phyloP scores from a whole-genome alignment of 2,888 invertebrate species.

The Cyclophora punctaria region DNA sequence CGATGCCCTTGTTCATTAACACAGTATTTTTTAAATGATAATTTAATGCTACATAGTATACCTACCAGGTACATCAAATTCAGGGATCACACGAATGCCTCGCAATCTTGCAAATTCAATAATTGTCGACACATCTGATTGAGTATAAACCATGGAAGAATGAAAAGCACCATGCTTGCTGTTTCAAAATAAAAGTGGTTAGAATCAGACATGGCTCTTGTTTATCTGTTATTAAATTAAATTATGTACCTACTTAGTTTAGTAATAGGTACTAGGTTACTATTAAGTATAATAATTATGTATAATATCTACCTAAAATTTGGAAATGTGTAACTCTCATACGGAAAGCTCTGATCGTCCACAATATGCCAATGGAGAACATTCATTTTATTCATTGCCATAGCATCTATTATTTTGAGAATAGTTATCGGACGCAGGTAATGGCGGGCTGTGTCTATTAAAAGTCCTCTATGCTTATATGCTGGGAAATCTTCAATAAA shows the following conservation, averaged over 20 bases:
- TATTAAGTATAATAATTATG: constrained; percentile 29
- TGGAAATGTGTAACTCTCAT: constrained; percentile 84
- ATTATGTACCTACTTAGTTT: no score
- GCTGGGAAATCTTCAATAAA: constrained; percentile 84
- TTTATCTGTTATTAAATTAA: no score
- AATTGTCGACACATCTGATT: constrained; percentile 76
- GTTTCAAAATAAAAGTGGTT: neutral
- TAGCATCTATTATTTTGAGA: constrained; percentile 81
- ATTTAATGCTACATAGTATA: neutral
- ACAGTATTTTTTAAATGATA: no score
- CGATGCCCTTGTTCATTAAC: no score
- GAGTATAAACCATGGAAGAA: constrained; percentile 76
- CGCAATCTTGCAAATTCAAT: constrained; percentile 84
- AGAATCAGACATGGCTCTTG: no score
- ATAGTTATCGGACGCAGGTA: constrained; percentile 82
- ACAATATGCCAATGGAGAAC: constrained; percentile 97
- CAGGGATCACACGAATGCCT: constrained; percentile 90
- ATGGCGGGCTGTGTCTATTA: constrained; percentile 92
- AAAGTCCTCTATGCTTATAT: constrained; percentile 86
- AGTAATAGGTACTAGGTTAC: no score
- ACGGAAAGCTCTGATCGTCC: constrained; percentile 95
- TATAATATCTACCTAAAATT: constrained; percentile 81
- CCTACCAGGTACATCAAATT: constrained; percentile 91
- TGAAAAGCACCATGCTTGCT: constrained; percentile 81
- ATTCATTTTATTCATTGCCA: constrained; percentile 94